These are phyloP conservation scores for Thelaira solivaga DNA, from an alignment of 2,888 invertebrate species.

Conservation along the genomic window DNA sequence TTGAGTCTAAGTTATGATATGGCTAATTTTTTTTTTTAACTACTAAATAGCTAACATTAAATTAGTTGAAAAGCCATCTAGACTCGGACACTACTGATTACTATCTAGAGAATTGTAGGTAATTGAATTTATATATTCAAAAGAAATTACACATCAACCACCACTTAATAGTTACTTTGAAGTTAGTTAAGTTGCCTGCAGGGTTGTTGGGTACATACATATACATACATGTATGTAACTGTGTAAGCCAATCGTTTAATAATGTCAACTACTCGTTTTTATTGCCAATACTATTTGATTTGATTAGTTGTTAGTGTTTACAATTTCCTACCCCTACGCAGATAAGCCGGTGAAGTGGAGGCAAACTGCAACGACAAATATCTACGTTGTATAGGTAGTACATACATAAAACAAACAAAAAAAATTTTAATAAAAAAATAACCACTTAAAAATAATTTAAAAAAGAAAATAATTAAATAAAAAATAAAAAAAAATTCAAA, in stretches of 20 bases:
- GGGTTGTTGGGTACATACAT: slow-evolving; percentile 6
- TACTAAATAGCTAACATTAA: too few relatives aligned
- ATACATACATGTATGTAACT: background rate
- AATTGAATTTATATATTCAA: too few relatives aligned
- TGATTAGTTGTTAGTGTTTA: slow-evolving; percentile 27
- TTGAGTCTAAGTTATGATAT: too few relatives aligned
- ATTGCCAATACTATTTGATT: slow-evolving; percentile 23
- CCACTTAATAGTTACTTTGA: too few relatives aligned
- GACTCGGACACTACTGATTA: too few relatives aligned
- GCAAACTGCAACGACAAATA: slow-evolving; percentile 28
- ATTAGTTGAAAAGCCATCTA: too few relatives aligned
- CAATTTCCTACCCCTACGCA: slow-evolving; percentile 60
- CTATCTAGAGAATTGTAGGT: too few relatives aligned
- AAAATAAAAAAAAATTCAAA: background rate
- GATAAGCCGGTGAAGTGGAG: slow-evolving; percentile 20
- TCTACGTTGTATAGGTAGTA: background rate
- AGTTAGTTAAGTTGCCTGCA: too few relatives aligned
- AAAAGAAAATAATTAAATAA: background rate
- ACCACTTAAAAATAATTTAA: background rate
- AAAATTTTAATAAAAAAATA: slow-evolving; percentile 4
- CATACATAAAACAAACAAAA: slow-evolving; percentile 3
- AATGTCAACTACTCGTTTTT: slow-evolving; percentile 33
- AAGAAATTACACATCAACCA: too few relatives aligned
- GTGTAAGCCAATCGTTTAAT: background rate
- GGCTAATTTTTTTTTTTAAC: too few relatives aligned